Evolutionary conservation across 1,140 invertebrate species (phyloP), one percentile per base, ranked within the genome.

Genomic region (Fopius arisanus): DNA sequence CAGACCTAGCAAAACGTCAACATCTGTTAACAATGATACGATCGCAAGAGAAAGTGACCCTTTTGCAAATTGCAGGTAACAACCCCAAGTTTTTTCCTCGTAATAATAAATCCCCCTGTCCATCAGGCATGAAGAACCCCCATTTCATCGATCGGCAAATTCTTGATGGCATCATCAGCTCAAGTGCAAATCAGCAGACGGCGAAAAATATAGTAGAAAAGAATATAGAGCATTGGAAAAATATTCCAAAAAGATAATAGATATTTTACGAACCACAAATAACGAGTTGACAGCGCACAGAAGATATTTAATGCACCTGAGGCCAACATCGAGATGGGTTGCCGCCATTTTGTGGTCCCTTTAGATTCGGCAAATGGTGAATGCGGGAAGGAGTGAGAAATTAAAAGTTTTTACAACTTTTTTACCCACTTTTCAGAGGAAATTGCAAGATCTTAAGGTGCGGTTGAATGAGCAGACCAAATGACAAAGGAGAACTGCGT

Each of bases 231-330:
- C 12, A 7, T 37, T 37, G n/a, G n/a, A 12, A 37, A 37, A 37
- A 37, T 37, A 37, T 37, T 6, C 5, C 33, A 37, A 4, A 37
- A 6, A 19, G 14, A 31, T 63, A 71, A 16, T 33, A 59, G 67
- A 59, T 71, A 75, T 16, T 19, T 75, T 73, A 93, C 94, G 92
- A 83, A 96, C 95, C 91, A 95, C 93, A 87, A 97, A 96, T 78
- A 96, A 91, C 59, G 94, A 91, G 84, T 95, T 96, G 77, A 96
- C 92, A 48, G 92, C 91, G 78, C 94, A 92, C 33, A 96, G 89
- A 86, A 97, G 91, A 78, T 94, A 95, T 86, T 96, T 96, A 77
- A 96, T 92, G 84, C 93, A 94, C 77, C 90, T 90, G 90, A 94
- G 93, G 76, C 93, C 92, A 62, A 93, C 88, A 85, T 94, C 92